Base-by-base conservation (phyloP, 2,888 invertebrate genomes). In the Amphipoea oculea region DNA sequence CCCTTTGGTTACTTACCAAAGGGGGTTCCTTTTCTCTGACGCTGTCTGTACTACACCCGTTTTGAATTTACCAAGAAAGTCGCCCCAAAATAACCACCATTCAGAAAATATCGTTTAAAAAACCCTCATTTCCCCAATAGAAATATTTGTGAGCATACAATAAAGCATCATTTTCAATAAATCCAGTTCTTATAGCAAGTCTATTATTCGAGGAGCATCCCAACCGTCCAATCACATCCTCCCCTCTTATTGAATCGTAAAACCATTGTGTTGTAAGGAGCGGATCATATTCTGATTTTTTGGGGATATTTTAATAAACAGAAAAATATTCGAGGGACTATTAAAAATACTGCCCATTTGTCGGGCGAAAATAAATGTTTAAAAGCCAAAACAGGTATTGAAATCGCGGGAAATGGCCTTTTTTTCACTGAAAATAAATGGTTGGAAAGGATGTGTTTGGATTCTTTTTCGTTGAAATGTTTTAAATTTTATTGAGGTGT, bases 281-380 rank as follows among this genome's bases (percentile, higher is more conserved):
- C 73, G 84, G 80, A 84, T 88, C 81, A 84, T 85, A 87, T 84
- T 75, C 84, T 86, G 86, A 86, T 89, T 88, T 88, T 74, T 82
- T 70, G 73, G 68, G 76, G 70, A 85, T 83, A 82, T 87, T 89
- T 89, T 85, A 89, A 89, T 87, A 89, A 83, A 89, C 73, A 87
- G 84, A 83, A 76, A 88, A 86, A 62, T 77, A 84, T 86, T 81
- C 23, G 80, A 73, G 73, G 84, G 74, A 57, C 72, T 69, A 75
- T 81, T 89, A 82, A 82, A 70, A 62, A 70, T 54, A 65, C 60
- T 67, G 60, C 60, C 60, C 75, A 86, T 84, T 86, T 85, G 75
- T 85, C 40, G 23, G 23, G 12, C 40, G 68, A 83, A 84, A 79
- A 86, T 86, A 80, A 81, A 89, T 88, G 77, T 75, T 88, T 78